Base-by-base conservation (phyloP, 2,113 vertebrate species). In the Caretta caretta region DNA sequence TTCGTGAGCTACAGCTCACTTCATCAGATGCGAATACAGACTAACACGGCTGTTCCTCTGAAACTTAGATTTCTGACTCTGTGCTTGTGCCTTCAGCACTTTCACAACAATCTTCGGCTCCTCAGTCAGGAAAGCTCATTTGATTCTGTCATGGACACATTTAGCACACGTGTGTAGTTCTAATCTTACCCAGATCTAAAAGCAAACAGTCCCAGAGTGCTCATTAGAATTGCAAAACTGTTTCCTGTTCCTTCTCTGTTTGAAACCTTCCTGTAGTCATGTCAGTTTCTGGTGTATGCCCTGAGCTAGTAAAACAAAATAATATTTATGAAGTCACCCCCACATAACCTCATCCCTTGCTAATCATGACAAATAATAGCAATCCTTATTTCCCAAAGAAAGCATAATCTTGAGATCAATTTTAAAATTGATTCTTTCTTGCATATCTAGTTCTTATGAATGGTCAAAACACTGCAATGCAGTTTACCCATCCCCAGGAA, bases 401-500 rank as follows among this genome's bases (percentile, higher is more conserved):
- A 72, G n/a, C 65, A 38, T 20, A 38, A 72, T 72, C 65, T 35
- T 69, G 17, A 69, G 16, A n/a, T n/a, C 62, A 69, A 19, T 69
- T 35, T 72, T 72, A 38, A 72, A n/a, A 38, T 72, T 22, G 35
- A 72, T 72, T 72, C 69, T 76, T 88, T 46, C 14, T 88, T 91
- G 81, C 17, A 10, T 78, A 87, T 78, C 89, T 3, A 9, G 6
- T 83, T 75, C 38, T 46, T 0, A 0, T 35, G 8, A 91, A 78
- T 42, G 51, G 20, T 38, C 81, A 86, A 48, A 62, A 62, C 82
- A 35, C 69, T 31, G 91, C 10, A 76, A 22, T 10, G 20, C 65
- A 62, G 29, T 83, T 10, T 2, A 86, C 50, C 57, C 0, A 0
- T 11, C 35, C 90, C 16, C 24, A 76, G 31, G 83, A 10, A 6